A percentile compares a stretch with the other conserved stretches of the same genome.
phyloP scores from a whole-genome alignment of 2,888 invertebrate genomes.

The Blastobasis lacticolella region DNA sequence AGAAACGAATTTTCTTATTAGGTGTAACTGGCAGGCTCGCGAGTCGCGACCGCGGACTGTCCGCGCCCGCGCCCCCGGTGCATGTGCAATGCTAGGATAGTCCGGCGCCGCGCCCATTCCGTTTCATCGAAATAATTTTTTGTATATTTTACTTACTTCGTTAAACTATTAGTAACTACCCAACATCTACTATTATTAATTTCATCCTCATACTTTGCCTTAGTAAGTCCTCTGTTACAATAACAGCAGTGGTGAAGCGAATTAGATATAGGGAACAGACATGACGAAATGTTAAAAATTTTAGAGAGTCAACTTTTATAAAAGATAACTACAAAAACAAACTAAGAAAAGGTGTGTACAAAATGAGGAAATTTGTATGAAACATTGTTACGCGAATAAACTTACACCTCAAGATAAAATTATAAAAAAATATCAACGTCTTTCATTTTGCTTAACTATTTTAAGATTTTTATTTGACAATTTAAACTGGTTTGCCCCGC shows the following conservation, averaged over 20 bases:
- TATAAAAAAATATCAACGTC: constrained; percentile 49
- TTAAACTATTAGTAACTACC: constrained; percentile 42
- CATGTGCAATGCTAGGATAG: constrained; percentile 61
- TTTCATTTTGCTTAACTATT: constrained; percentile 43
- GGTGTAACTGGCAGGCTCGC: constrained; percentile 56
- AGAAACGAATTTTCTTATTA: constrained; percentile 69
- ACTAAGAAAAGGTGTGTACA: constrained; percentile 71
- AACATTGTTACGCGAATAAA: constrained; percentile 75
- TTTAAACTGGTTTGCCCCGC: no score
- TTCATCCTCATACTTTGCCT: constrained; percentile 64
- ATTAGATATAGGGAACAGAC: constrained; percentile 72
- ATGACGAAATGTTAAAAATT: constrained; percentile 71
- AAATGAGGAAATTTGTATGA: constrained; percentile 74
- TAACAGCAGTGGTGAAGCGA: constrained; percentile 67
- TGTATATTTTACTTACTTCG: constrained; percentile 31
- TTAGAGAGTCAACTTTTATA: constrained; percentile 74
- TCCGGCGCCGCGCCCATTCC: constrained; percentile 59
- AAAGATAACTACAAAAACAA: constrained; percentile 66
- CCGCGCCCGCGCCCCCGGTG: constrained; percentile 62
- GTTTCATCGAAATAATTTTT: constrained; percentile 47
- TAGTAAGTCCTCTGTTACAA: constrained; percentile 58
- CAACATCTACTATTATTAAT: constrained; percentile 42
- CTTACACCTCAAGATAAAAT: constrained; percentile 74
- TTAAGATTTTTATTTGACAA: no score
- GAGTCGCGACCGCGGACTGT: constrained; percentile 33